Base-by-base conservation (phyloP, 2,888 invertebrate genomes). In the Apoda limacodes region DNA sequence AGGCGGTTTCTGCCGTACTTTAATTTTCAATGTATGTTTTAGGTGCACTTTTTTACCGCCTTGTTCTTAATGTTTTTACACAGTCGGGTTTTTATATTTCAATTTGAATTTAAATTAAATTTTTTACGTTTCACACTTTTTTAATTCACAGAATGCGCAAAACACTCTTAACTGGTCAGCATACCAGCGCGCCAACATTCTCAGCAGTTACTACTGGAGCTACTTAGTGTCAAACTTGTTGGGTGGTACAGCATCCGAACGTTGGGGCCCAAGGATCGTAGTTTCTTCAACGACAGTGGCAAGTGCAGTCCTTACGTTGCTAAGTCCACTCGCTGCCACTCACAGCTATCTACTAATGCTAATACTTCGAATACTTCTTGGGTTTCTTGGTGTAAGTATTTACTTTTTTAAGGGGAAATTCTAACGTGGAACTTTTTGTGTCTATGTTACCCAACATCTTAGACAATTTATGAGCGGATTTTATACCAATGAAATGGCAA, bases 131-230 rank as follows among this genome's bases (percentile, higher is more conserved):
- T 13, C 9, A 25, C 14, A n/a, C n/a, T n/a, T n/a, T 9, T 34
- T 25, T 27, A 27, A 29, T 9, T 37, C 43, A 30, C 29, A 47
- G 46, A 25, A 22, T 13, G 36, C 42, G n/a, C 42, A 45, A 30
- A 28, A 13, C 2, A 39, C 37, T 9, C n/a, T 35, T 15, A 29
- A 39, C 19, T 84, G 84, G 84, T 60, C 62, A 26, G 49, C 63
- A 21, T 55, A 63, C 33, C 63, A 75, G 34, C 83, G 84, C 55
- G 82, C 82, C 1, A 40, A 72, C 6, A 63, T 85, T 4, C 42
- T 85, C 23, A 83, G 83, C 2, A 68, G 82, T 2, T 85, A 80
- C 42, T 84, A 83, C 43, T 84, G 83, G 70, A 84, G 84, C 5
- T 84, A 83, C 42, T 67, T 80, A 34, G 42, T 81, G 2, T 78